These are phyloP conservation scores for Suillia variegata DNA, from an alignment of 2,888 invertebrate species.

Conservation along the genomic window DNA sequence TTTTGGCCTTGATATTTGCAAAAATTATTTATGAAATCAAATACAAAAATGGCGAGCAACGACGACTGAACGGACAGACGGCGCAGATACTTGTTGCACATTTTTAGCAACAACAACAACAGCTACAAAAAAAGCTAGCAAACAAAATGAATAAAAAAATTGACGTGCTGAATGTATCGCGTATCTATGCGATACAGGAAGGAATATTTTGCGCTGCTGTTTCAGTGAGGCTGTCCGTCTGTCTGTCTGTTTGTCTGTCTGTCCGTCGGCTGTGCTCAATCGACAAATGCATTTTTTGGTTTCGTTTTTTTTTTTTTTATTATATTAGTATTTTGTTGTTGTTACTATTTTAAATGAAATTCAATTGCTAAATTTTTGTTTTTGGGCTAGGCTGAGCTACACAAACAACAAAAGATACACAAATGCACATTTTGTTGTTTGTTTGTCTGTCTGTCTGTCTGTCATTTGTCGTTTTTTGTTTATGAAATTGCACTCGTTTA, in stretches of 20 bases:
- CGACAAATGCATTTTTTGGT: background rate
- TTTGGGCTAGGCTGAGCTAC: constrained; percentile 11
- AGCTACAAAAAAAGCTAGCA: background rate
- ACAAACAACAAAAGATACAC: background rate
- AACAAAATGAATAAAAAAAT: background rate
- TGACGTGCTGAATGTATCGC: background rate
- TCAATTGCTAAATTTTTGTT: constrained; percentile 11
- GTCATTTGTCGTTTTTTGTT: background rate
- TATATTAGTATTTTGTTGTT: background rate
- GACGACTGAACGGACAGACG: no score
- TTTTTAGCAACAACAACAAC: constrained; percentile 2
- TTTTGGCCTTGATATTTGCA: constrained; percentile 31
- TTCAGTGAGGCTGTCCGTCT: background rate
- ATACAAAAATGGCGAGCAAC: constrained; percentile 23
- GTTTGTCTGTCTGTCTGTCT: no score
- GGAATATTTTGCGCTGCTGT: constrained; percentile 13
- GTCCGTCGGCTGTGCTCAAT: constrained; percentile 6
- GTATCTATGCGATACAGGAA: constrained; percentile 22
- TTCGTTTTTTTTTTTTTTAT: no score
- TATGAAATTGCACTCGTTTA: constrained; percentile 6
- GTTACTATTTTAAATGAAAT: background rate
- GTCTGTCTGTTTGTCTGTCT: constrained; percentile 11
- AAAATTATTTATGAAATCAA: constrained; percentile 30
- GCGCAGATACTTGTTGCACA: constrained; percentile 8
- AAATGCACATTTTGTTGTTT: background rate